Percentiles rank a stretch among this genome's conserved stretches.
Conservation (phyloP, 92 coral and sea anemone species). For the Ricordea florida region DNA sequence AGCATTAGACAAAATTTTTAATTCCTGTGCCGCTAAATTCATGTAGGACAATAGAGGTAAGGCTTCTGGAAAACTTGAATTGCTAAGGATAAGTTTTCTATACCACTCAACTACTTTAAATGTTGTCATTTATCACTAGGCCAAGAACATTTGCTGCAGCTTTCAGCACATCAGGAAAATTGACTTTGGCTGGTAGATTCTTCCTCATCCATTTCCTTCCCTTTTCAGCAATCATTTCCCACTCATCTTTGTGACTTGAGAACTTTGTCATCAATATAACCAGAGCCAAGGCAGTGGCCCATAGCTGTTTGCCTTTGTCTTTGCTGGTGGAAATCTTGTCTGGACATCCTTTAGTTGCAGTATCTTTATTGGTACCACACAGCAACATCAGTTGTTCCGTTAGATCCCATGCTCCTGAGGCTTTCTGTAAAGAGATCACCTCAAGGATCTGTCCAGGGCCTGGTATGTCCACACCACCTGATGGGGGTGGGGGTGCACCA, state of each 20-base stretch:
- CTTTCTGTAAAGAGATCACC: conserved; percentile 72
- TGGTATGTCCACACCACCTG: not conserved
- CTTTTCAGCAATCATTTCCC: conserved; percentile 78
- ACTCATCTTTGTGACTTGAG: conserved; percentile 57
- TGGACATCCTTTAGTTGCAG: conserved; percentile 64
- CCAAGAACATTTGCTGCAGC: conserved; percentile 4
- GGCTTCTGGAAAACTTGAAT: too few species aligned
- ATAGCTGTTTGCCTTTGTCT: conserved; percentile 45
- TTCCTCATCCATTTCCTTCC: conserved; percentile 68
- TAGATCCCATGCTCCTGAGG: conserved; percentile 86
- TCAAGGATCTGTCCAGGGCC: not conserved
- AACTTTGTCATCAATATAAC: conserved; percentile 44
- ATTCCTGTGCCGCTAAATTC: too few species aligned
- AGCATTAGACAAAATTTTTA: too few species aligned
- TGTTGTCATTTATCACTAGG: too few species aligned
- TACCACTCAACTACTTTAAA: too few species aligned
- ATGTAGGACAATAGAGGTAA: too few species aligned
- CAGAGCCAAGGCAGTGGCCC: conserved; percentile 89
- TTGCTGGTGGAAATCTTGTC: conserved; percentile 3
- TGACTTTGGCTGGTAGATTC: conserved; percentile 25
- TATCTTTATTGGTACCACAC: conserved; percentile 29
- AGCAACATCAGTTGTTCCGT: conserved; percentile 58
- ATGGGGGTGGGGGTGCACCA: not conserved
- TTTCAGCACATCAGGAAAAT: not conserved
- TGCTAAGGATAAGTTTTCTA: too few species aligned